A percentile compares a stretch with the other conserved stretches of the same genome.
phyloP scores from a whole-genome alignment of 1,140 invertebrate species.

The Melanaphis sacchari region DNA sequence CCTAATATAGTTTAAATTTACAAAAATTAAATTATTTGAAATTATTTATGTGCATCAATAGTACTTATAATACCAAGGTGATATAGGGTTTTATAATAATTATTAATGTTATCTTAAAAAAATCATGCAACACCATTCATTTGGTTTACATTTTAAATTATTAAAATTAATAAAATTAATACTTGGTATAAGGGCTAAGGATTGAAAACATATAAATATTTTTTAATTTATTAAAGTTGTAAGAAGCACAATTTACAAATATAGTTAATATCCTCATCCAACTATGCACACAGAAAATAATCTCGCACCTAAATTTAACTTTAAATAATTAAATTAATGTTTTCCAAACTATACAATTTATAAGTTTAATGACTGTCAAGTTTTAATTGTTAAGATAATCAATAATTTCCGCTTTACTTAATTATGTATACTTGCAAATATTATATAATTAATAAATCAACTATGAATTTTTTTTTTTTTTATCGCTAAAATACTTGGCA shows the following conservation, averaged over 20 bases:
- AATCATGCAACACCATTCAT: not conserved
- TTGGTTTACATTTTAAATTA: not conserved
- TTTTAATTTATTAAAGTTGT: not conserved
- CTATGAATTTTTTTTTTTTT: not conserved
- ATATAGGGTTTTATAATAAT: too few species aligned
- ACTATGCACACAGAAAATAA: not conserved
- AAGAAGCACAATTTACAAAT: not conserved
- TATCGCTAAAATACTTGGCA: not conserved
- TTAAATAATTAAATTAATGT: not conserved
- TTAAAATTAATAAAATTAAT: not conserved
- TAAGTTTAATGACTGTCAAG: not conserved
- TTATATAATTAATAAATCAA: not conserved
- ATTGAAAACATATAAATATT: not conserved
- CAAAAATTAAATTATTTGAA: not conserved
- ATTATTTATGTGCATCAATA: too few species aligned
- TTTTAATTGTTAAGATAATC: not conserved
- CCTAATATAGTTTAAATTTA: not conserved
- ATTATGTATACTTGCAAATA: not conserved
- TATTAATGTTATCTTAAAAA: not conserved
- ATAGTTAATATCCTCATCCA: not conserved
- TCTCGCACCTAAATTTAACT: not conserved
- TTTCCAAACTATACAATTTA: too few species aligned
- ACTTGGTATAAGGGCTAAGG: too few species aligned
- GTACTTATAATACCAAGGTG: too few species aligned
- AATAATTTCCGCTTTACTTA: not conserved